Conservation (phyloP, 1,140 invertebrate species). For the Nylanderia fulva region DNA sequence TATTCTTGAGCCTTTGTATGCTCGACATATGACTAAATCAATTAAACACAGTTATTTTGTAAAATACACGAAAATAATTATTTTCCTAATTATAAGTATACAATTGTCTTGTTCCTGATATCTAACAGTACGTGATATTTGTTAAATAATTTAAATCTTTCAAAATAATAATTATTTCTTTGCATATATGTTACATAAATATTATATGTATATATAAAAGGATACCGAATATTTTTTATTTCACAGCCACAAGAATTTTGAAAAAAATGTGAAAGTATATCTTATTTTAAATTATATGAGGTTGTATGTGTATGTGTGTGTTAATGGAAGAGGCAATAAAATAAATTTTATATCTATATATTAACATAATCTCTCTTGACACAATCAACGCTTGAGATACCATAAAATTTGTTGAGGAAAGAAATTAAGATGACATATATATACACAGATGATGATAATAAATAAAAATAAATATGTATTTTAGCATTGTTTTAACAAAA, state of each 20-base stretch:
- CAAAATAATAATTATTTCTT: not conserved
- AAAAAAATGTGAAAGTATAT: not conserved
- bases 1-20: conserved; percentile 40
- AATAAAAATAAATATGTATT: not conserved
- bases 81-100: conserved; percentile 1
- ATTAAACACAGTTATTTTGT: not conserved
- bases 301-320: not conserved
- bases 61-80: conserved; percentile 19
- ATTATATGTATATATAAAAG: not conserved
- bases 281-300: conserved; percentile 7
- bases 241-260: not conserved
- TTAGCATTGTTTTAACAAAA: not conserved
- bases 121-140: conserved; percentile 57
- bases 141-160: conserved; percentile 63
- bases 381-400: not conserved
- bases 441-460: not conserved
- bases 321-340: not conserved
- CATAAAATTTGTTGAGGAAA: not conserved
- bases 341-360: conserved; percentile 19
- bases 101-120: conserved; percentile 30
- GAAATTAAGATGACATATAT: not conserved
- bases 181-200: not conserved
- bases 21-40: conserved; percentile 10
- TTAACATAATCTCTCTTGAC: not conserved
- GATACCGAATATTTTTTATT: not conserved